Conservation (phyloP, 2,797 vertebrate genomes). For the Tamandua tetradactyla region DNA sequence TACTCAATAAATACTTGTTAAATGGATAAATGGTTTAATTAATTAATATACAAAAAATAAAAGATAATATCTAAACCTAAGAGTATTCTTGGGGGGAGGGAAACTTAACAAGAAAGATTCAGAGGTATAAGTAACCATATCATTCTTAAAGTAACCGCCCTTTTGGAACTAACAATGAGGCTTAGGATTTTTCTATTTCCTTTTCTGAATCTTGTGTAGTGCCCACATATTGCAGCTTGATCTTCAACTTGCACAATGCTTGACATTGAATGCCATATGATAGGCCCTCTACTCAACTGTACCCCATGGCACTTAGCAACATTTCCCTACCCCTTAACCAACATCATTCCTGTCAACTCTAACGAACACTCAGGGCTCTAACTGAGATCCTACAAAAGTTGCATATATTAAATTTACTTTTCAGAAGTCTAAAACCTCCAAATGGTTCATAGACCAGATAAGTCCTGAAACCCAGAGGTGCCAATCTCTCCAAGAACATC, state of each 20-base stretch:
- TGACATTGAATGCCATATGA: not conserved
- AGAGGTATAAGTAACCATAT: not conserved
- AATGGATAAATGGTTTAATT: not conserved
- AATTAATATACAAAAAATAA: slow-evolving; percentile 6
- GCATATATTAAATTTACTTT: too few relatives aligned
- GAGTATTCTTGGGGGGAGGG: not conserved
- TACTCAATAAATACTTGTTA: not conserved
- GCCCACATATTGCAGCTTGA: not conserved
- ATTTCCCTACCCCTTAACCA: not conserved
- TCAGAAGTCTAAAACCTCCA: too few relatives aligned
- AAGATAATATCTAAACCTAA: slow-evolving; percentile 30
- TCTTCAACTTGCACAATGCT: not conserved
- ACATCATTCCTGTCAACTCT: too few relatives aligned
- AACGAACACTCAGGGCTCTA: too few relatives aligned
- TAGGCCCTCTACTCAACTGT: not conserved
- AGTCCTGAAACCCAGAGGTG: too few relatives aligned
- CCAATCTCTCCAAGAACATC: too few relatives aligned
- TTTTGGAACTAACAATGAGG: slow-evolving; percentile 12
- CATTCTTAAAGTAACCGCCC: not conserved
- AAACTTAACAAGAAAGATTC: slow-evolving; percentile 4
- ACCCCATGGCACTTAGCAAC: not conserved
- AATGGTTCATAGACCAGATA: too few relatives aligned
- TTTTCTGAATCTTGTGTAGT: not conserved
- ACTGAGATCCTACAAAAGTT: too few relatives aligned
- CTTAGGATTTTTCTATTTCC: not conserved